Evolutionary conservation across 2,888 invertebrate species (phyloP).

Genomic region (Gibbula magus): DNA sequence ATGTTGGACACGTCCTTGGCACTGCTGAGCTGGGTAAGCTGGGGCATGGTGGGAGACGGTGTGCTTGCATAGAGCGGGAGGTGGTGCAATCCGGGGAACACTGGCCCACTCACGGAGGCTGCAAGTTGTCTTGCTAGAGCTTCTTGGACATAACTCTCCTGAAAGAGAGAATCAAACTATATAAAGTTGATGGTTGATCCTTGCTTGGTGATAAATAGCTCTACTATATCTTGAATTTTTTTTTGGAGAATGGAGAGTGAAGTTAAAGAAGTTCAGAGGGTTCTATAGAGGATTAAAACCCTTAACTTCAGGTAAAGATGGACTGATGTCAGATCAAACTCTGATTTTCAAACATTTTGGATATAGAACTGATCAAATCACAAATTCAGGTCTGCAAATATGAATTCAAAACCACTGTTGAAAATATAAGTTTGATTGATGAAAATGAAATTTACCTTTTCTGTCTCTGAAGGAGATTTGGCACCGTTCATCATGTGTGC

Average conservation of each 20-base stretch:
- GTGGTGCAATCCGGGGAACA: conserved; percentile 56
- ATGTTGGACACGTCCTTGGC: conserved; percentile 59
- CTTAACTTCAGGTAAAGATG: too few relatives aligned
- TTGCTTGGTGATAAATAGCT: too few relatives aligned
- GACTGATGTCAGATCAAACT: too few relatives aligned
- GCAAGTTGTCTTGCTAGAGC: conserved; percentile 67
- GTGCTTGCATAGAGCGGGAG: conserved; percentile 74
- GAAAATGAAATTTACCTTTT: conserved; percentile 50
- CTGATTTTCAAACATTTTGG: too few relatives aligned
- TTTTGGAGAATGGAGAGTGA: not conserved
- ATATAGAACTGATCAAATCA: too few relatives aligned
- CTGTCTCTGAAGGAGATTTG: conserved; percentile 52
- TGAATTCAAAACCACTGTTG: too few relatives aligned
- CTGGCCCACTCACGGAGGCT: conserved; percentile 52
- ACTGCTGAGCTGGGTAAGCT: conserved; percentile 79
- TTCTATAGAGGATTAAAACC: too few relatives aligned
- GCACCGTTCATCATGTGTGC: conserved; percentile 62
- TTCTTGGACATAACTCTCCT: conserved; percentile 70
- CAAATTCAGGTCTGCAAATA: too few relatives aligned
- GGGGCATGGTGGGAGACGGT: conserved; percentile 77
- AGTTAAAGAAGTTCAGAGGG: too few relatives aligned
- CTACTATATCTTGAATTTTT: too few relatives aligned
- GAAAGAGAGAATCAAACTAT: conserved; percentile 30
- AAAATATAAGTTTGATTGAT: not conserved
- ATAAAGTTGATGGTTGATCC: too few relatives aligned